Conservation (phyloP, 2,113 vertebrate species). For the Eclectus roratus region DNA sequence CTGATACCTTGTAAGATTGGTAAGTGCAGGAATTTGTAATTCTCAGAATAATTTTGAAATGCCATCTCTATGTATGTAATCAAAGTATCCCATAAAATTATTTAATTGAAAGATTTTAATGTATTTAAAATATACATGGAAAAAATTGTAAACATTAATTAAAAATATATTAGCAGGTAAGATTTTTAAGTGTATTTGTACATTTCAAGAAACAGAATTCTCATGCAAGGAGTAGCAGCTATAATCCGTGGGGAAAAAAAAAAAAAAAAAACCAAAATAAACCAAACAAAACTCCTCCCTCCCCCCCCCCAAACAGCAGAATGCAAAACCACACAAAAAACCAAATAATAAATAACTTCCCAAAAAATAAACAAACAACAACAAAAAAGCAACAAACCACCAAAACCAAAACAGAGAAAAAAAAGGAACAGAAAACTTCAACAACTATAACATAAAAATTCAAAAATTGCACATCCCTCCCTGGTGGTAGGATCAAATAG, state of each 20-base stretch:
- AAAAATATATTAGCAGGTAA: not conserved
- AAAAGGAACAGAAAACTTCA: not conserved
- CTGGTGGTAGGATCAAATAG: not conserved
- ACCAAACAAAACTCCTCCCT: no score
- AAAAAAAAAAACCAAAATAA: no score
- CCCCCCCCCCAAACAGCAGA: no score
- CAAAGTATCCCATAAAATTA: not conserved
- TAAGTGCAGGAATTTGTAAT: not conserved
- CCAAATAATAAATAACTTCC: no score
- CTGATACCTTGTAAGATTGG: not conserved
- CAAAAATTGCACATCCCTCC: not conserved
- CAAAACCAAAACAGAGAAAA: not conserved
- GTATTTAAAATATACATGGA: not conserved
- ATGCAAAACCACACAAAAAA: no score
- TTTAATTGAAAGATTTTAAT: not conserved
- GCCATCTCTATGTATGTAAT: rapidly evolving
- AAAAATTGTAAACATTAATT: not conserved
- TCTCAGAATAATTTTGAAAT: not conserved
- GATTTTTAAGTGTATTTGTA: not conserved
- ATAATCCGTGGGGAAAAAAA: not conserved
- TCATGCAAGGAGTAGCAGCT: not conserved
- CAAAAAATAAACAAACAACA: no score
- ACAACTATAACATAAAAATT: not conserved
- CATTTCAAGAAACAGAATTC: not conserved
- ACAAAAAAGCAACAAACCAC: no score